Base-by-base conservation (phyloP, 1,140 invertebrate species). In the Sipha flava region DNA sequence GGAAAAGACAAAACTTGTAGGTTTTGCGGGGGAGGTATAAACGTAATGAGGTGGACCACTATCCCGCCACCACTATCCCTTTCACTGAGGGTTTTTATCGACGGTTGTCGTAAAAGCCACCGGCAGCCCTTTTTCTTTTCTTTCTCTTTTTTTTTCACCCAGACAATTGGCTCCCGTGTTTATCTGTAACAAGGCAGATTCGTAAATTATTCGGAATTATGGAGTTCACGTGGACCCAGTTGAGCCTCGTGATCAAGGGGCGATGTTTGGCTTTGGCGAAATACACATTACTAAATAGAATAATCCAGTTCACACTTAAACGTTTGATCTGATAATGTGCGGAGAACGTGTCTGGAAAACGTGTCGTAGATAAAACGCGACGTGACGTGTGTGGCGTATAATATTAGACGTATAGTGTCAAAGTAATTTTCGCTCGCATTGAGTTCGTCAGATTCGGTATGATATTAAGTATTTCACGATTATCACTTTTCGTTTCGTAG, bases 11-110 rank as follows among this genome's bases (percentile, higher is more conserved):
- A 75, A 75, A 75, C 72, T 54, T 21, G 72, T 57, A 54, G 49
- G 31, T 73, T 37, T 73, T 73, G 47, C 47, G n/a, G 47, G 29
- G 72, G 49, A 57, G 49, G 31, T 37, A 29, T 10, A 7, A 37
- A 75, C 72, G 72, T 75, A 75, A 75, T 75, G 72, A 75, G 72
- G 72, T 75, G 49, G 52, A 73, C 70, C 70, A n/a, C n/a, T n/a
- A n/a, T 26, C 21, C 21, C 54, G n/a, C 31, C 31, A 31, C 47
- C 45, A 34, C 72, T 52, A 34, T 37, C 52, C 31, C 47, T 75
- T 73, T 73, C 45, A 9, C 43, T 7, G 26, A 21, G 16, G 29
- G 29, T 12, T 75, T 75, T 75, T 75, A 75, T 75, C 49, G 72
- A 37, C 49, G 72, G 57, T 75, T 31, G 72, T 75, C 72, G 49